Percentiles rank a stretch among this genome's conserved stretches.
Evolutionary conservation across 2,797 vertebrate genomes (phyloP).

Genomic region (Clarias fuscus): DNA sequence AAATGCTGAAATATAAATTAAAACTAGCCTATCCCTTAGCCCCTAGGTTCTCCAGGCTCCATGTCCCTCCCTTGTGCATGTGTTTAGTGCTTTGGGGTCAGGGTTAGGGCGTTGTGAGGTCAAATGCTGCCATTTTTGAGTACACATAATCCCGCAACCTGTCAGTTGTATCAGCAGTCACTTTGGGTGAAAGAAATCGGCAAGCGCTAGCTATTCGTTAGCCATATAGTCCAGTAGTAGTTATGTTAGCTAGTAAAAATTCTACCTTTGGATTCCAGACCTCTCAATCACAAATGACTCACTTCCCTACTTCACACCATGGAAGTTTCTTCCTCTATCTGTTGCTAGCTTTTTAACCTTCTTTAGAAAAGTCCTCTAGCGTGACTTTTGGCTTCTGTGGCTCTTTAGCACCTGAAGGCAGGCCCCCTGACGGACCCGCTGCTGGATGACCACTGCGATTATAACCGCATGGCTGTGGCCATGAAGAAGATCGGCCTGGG

Average conservation of each 20-base stretch:
- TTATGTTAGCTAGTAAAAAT: background rate
- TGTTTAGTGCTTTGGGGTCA: background rate
- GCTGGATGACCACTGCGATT: conserved; percentile 92
- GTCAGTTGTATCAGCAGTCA: background rate
- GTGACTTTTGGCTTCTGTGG: background rate
- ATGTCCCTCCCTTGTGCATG: too few relatives aligned
- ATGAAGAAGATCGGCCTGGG: conserved; percentile 98
- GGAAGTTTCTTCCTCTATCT: too few relatives aligned
- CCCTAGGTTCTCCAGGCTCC: too few relatives aligned
- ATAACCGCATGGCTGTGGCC: conserved; percentile 89
- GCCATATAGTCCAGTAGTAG: background rate
- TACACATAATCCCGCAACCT: background rate
- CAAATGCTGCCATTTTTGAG: background rate
- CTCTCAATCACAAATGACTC: background rate
- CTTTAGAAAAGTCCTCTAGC: background rate
- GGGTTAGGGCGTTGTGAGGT: background rate
- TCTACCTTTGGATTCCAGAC: background rate
- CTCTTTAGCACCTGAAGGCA: conserved; percentile 82
- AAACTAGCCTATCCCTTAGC: too few relatives aligned
- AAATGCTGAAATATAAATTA: too few relatives aligned
- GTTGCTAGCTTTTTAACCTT: background rate
- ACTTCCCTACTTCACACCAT: background rate
- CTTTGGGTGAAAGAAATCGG: background rate
- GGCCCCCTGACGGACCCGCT: conserved; percentile 93
- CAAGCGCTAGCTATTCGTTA: background rate